Percentiles rank a stretch among this genome's conserved stretches.
Conservation (phyloP, 2,797 vertebrate species). For the Rhynchotus rufescens region DNA sequence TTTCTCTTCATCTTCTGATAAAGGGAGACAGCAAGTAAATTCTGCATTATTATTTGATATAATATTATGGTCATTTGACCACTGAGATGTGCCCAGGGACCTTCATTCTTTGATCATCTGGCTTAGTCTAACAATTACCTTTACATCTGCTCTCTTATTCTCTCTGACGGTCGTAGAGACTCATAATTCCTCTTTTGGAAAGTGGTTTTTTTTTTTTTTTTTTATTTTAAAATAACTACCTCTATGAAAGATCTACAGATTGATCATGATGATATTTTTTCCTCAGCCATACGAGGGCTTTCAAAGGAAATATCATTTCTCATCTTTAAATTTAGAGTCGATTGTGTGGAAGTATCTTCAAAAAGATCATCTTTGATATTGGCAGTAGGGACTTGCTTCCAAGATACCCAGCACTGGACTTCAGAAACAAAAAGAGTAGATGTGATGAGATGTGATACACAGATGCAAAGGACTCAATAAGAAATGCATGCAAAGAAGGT, state of each 20-base stretch:
- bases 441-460: not conserved
- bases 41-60: not conserved
- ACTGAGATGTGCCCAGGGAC: not conserved
- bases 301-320: not conserved
- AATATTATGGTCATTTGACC: not conserved
- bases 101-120: not conserved
- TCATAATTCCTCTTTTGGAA: not conserved
- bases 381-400: not conserved
- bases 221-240: rapidly evolving
- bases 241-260: not conserved
- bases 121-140: not conserved
- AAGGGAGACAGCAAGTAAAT: not conserved
- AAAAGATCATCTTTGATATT: not conserved
- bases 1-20: not conserved
- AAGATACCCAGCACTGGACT: not conserved
- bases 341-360: not conserved
- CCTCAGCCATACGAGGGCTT: not conserved
- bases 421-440: not conserved
- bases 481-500: not conserved
- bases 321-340: not conserved
- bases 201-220: too few relatives aligned
- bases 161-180: not conserved
- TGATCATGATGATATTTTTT: not conserved
- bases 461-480: not conserved
- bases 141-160: not conserved